Base-by-base conservation (phyloP, 2,888 invertebrate species). In the Amiota communis region DNA sequence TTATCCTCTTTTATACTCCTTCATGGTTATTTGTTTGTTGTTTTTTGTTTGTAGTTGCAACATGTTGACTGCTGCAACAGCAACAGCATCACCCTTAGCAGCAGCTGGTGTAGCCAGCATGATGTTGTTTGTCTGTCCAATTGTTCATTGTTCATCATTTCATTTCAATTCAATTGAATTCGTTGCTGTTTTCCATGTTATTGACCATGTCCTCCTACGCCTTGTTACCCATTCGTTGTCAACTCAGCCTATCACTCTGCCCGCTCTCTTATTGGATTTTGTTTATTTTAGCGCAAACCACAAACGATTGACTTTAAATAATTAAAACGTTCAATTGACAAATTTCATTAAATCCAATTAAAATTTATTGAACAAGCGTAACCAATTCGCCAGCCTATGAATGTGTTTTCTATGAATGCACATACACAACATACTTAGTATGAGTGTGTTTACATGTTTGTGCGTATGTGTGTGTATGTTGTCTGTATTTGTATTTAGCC, bases 271-370 rank as follows among this genome's bases (percentile, higher is more conserved):
- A 59, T 59, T 48, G 49, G 12, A 15, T 49, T 67, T 67, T 67
- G 49, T 67, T 67, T 67, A 49, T 67, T 67, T 67, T 20, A 17
- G 49, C 49, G 49, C 49, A 67, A 67, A 79, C 78, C 83, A 76
- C 84, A 84, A 86, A 83, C 84, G 82, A 84, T 84, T 85, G 86
- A 84, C 85, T 86, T 85, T 83, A 85, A 85, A 85, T 85, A 86
- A 85, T 86, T 85, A 85, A 86, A 85, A 84, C 81, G 80, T 83
- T 83, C 79, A 82, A 86, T 85, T 86, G 86, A 84, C 85, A 86
- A 86, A 85, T 84, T 86, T 84, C 83, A 84, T 85, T 84, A 84
- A 86, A 86, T 83, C 79, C 80, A 85, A 86, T 86, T 86, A 83
- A 82, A 59, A 83, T 82, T 81, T 80, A 80, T 79, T 81, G 78